Percentiles rank a stretch among this genome's conserved stretches.
phyloP scores from a whole-genome alignment of 2,113 vertebrate species.

The Oncorhynchus masou region DNA sequence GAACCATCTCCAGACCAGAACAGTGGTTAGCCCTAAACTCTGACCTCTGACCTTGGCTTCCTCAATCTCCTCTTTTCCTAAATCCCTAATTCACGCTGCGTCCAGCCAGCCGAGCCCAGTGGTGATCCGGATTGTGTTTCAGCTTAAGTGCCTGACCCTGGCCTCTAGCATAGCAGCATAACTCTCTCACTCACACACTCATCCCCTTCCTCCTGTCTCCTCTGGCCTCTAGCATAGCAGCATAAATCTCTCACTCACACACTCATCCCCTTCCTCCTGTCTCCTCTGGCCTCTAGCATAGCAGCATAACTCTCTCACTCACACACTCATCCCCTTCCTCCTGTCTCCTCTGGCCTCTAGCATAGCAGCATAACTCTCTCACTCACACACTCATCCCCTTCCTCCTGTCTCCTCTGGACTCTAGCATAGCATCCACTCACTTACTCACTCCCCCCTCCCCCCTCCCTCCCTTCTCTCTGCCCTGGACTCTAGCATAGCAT shows the following conservation, averaged over 20 bases:
- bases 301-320: neutral
- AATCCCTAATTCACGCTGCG: constrained; percentile 22
- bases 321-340: neutral
- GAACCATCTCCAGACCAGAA: neutral
- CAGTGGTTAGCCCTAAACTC: neutral
- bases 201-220: neutral
- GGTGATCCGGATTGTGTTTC: constrained; percentile 19
- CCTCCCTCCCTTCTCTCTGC: no score
- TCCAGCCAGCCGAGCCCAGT: neutral
- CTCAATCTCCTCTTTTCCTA: constrained; percentile 8
- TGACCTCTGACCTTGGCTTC: constrained; percentile 22
- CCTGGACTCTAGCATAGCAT: no score
- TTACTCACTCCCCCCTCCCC: no score
- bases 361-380: no score
- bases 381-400: no score
- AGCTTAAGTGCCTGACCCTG: constrained; percentile 10
- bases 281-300: neutral
- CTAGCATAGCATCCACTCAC: no score
- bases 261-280: no score
- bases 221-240: no score
- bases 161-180: neutral
- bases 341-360: no score
- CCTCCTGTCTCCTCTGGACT: no score
- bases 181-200: neutral
- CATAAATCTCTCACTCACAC: no score